Evolutionary conservation across 2,797 vertebrate species (phyloP).

Genomic region (Avahi laniger): DNA sequence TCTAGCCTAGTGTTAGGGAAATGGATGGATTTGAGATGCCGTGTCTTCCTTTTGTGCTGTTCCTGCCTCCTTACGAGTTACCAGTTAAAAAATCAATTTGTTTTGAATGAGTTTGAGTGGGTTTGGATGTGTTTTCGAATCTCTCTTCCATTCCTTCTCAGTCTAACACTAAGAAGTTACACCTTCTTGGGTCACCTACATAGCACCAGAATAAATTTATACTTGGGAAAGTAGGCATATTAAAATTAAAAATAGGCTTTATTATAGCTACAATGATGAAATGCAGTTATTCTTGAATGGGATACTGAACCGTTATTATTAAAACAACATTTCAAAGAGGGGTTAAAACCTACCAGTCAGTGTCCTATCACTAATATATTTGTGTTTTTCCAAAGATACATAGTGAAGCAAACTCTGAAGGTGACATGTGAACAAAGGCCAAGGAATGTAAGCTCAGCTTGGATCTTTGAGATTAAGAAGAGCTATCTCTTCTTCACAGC

Average conservation of each 20-base stretch:
- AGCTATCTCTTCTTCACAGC: slow-evolving; percentile 65
- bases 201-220: slow-evolving; percentile 22
- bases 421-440: slow-evolving; percentile 40
- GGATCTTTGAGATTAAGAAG: slow-evolving; percentile 67
- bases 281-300: not conserved
- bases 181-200: not conserved
- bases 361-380: slow-evolving; percentile 35
- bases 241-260: not conserved
- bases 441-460: not conserved
- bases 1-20: not conserved
- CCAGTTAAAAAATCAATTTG: not conserved
- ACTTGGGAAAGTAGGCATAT: slow-evolving; percentile 44
- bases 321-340: slow-evolving; percentile 53
- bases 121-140: not conserved
- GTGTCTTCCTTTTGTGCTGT: not conserved
- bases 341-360: slow-evolving; percentile 15
- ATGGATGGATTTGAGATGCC: not conserved
- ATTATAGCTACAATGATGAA: not conserved
- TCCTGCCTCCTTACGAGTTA: not conserved
- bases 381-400: slow-evolving; percentile 50
- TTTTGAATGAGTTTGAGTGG: not conserved
- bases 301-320: slow-evolving; percentile 28
- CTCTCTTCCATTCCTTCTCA: not conserved
- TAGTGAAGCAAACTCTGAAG: slow-evolving; percentile 30
- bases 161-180: not conserved